Evolutionary conservation across 2,113 vertebrate genomes (phyloP).

Genomic region (Riparia riparia): DNA sequence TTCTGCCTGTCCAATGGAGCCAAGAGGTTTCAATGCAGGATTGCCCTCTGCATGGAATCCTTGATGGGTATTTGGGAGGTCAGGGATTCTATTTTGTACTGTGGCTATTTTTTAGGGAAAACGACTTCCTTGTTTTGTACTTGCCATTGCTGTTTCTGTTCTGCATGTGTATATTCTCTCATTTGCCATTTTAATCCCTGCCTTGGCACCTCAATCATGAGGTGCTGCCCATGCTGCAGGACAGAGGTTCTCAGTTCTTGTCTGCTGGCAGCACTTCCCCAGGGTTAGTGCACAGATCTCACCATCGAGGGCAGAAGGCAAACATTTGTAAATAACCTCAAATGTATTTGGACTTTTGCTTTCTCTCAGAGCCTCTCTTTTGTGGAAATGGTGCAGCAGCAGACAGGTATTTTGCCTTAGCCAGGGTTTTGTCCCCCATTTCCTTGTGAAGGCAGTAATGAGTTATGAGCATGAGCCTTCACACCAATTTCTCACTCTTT

Average conservation of each 20-base stretch:
- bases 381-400: neutral
- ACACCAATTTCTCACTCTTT: neutral
- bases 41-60: neutral
- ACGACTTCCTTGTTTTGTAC: neutral
- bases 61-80: accelerated
- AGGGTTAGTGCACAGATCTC: neutral
- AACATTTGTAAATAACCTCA: neutral
- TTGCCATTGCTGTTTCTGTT: neutral
- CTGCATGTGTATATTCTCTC: neutral
- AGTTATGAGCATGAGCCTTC: neutral
- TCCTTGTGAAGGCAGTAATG: neutral
- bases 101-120: neutral
- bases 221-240: accelerated
- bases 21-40: neutral
- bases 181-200: neutral
- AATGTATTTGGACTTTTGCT: neutral
- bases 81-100: neutral
- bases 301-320: neutral
- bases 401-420: neutral
- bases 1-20: neutral
- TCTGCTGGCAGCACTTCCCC: neutral
- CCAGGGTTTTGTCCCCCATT: neutral
- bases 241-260: neutral
- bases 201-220: neutral
- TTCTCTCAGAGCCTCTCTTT: neutral